A percentile compares a stretch with the other conserved stretches of the same genome.
Conservation (phyloP, 2,888 invertebrate species). For the Alcis repandata region DNA sequence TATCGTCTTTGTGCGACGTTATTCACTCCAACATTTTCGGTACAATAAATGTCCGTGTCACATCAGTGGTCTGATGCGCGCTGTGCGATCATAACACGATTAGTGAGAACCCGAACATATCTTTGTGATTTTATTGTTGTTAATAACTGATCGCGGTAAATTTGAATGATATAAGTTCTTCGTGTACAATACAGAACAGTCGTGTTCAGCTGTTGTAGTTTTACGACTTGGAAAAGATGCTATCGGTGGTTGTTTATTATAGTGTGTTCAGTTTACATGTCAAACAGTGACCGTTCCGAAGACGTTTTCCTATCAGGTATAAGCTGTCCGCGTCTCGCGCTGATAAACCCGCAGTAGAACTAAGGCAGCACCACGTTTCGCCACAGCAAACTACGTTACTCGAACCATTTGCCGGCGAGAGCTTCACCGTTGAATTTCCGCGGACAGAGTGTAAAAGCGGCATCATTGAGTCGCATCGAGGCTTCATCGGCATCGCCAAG, state of each 20-base stretch:
- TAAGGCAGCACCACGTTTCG: conserved; percentile 82
- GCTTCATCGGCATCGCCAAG: conserved; percentile 74
- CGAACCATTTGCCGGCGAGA: conserved; percentile 74
- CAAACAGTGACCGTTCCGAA: conserved; percentile 42
- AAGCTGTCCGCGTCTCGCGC: conserved; percentile 24
- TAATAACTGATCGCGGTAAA: conserved; percentile 55
- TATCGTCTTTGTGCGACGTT: conserved; percentile 38
- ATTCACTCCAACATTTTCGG: conserved; percentile 35
- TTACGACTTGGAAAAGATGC: conserved; percentile 1
- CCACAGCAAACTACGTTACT: conserved; percentile 82
- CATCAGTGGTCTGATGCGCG: conserved; percentile 53
- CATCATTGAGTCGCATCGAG: conserved; percentile 82
- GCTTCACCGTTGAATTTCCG: conserved; percentile 74
- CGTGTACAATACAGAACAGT: conserved; percentile 34
- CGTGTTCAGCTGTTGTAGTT: conserved; percentile 18
- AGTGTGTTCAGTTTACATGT: conserved; percentile 35
- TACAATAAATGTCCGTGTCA: conserved; percentile 56
- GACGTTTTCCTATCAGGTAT: conserved; percentile 22
- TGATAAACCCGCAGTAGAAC: conserved; percentile 48
- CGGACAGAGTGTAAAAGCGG: conserved; percentile 74
- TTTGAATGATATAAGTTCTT: conserved; percentile 44
- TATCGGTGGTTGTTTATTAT: conserved; percentile 18
- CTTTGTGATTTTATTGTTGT: conserved; percentile 61
- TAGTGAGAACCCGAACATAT: conserved; percentile 57
- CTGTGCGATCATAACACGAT: conserved; percentile 50